Conservation (phyloP, 2,888 invertebrate genomes). For the Margaritifera margaritifera region DNA sequence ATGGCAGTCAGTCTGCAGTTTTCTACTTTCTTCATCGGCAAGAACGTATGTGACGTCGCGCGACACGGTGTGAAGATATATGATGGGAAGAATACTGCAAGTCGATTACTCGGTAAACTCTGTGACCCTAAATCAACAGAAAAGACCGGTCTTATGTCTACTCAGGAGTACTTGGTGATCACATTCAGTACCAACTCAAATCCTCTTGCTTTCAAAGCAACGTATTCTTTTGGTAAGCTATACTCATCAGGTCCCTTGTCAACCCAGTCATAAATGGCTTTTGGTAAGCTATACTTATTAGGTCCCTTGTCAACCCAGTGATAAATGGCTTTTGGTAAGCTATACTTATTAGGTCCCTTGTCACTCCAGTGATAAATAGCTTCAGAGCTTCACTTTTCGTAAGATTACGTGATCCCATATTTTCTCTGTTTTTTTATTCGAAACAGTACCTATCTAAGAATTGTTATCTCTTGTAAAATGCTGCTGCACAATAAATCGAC, state of each 20-base stretch:
- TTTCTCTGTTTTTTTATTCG: too few relatives aligned
- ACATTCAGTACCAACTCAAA: slow-evolving; percentile 27
- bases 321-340: slow-evolving; percentile 8
- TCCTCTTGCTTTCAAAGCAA: slow-evolving; percentile 39
- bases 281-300: slow-evolving; percentile 9
- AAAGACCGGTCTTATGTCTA: slow-evolving; percentile 22
- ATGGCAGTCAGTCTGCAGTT: slow-evolving; percentile 33
- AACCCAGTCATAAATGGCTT: too few relatives aligned
- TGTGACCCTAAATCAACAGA: slow-evolving; percentile 27
- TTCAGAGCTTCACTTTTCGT: too few relatives aligned
- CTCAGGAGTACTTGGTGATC: slow-evolving; percentile 30
- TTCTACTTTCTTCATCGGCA: slow-evolving; percentile 35
- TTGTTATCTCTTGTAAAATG: too few relatives aligned
- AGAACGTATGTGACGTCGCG: slow-evolving; percentile 19
- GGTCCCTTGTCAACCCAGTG: too few relatives aligned
- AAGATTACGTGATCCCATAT: too few relatives aligned
- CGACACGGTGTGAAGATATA: slow-evolving; percentile 27
- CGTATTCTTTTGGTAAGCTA: slow-evolving; percentile 41
- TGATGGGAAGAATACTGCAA: slow-evolving; percentile 18
- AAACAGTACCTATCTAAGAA: too few relatives aligned
- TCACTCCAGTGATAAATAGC: too few relatives aligned
- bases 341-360: too few relatives aligned
- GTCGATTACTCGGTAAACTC: slow-evolving; percentile 18
- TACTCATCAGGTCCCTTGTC: too few relatives aligned
- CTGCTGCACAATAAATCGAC: too few relatives aligned